These are phyloP conservation scores for Polietes domitor DNA, from an alignment of 2,888 invertebrate species.

Conservation along the genomic window DNA sequence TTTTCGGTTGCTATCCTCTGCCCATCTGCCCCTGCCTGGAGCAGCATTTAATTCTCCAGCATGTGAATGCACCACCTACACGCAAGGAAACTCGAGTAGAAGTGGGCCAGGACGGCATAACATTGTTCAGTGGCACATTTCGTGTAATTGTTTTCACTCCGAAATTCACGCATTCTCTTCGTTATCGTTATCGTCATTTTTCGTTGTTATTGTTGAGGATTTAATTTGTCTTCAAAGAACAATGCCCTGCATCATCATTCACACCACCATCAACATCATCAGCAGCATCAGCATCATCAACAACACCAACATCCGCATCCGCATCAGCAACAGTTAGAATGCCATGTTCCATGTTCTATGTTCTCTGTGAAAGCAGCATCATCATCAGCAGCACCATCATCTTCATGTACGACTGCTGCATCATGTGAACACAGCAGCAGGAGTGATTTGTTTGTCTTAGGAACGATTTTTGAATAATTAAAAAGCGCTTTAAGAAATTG, in stretches of 20 bases:
- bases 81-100: too few relatives aligned
- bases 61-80: too few relatives aligned
- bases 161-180: neutral
- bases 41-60: too few relatives aligned
- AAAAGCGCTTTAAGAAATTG: neutral
- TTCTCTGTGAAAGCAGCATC: neutral
- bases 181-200: conserved; percentile 1
- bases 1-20: too few relatives aligned
- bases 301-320: neutral
- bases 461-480: conserved; percentile 1
- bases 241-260: neutral
- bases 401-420: neutral
- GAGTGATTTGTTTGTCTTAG: neutral
- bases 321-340: neutral
- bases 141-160: conserved; percentile 2
- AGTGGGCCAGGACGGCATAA: neutral
- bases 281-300: neutral
- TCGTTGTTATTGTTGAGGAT: neutral
- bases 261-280: neutral
- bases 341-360: neutral
- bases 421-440: neutral
- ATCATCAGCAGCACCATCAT: neutral
- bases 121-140: neutral
- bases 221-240: conserved; percentile 10
- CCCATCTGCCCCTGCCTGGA: too few relatives aligned